Evolutionary conservation across 1,140 invertebrate genomes (phyloP).

Genomic region (Mactra quadrangularis): DNA sequence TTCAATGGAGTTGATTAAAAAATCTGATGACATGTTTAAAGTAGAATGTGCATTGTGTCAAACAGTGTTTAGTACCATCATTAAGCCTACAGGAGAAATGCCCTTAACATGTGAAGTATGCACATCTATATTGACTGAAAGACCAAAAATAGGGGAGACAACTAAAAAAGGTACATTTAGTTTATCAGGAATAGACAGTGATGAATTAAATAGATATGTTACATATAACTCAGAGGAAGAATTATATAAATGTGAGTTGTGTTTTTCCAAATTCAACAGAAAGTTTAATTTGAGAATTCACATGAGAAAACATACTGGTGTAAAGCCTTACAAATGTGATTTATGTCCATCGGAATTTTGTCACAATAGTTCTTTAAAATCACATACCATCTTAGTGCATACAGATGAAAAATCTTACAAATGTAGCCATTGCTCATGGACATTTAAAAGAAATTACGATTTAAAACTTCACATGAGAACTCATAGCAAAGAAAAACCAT

Average conservation of each 20-base stretch:
- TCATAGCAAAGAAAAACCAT: background rate
- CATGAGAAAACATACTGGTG: slow-evolving; percentile 85
- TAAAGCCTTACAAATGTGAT: slow-evolving; percentile 79
- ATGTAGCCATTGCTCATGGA: background rate
- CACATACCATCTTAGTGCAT: slow-evolving; percentile 16
- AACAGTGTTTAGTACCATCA: no score
- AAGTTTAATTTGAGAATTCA: slow-evolving; percentile 25
- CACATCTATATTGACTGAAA: no score
- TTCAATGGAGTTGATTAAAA: no score
- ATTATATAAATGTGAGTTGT: slow-evolving; percentile 85
- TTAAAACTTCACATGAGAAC: background rate
- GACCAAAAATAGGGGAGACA: no score
- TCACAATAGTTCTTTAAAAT: background rate
- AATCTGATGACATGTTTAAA: no score
- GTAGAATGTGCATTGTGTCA: no score
- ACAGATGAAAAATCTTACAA: background rate
- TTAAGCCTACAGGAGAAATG: no score
- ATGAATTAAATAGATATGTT: slow-evolving; percentile 56
- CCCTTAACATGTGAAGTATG: no score
- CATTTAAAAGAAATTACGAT: background rate
- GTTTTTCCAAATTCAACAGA: slow-evolving; percentile 21
- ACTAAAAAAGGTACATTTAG: no score
- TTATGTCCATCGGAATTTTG: slow-evolving; percentile 33
- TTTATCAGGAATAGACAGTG: no score
- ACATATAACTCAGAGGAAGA: slow-evolving; percentile 91